These are phyloP conservation scores for Harpagus bidentatus DNA, from an alignment of 2,113 vertebrate genomes.

Conservation along the genomic window DNA sequence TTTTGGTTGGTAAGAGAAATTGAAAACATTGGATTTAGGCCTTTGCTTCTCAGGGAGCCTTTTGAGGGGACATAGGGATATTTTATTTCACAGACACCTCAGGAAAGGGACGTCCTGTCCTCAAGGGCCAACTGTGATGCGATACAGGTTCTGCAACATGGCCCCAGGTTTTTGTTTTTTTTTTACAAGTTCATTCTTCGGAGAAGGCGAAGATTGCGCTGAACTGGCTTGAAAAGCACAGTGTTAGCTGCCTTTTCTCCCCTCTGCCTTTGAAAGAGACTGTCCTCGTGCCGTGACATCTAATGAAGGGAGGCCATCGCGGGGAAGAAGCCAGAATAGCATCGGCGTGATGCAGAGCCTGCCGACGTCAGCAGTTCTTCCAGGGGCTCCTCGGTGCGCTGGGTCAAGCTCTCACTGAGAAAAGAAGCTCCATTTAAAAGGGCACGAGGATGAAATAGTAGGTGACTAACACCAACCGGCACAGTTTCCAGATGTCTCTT, in stretches of 20 bases:
- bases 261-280: constrained; percentile 21
- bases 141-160: background rate
- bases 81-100: background rate
- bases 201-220: background rate
- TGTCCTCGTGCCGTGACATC: constrained; percentile 23
- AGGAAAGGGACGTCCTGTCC: background rate
- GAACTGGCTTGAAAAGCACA: background rate
- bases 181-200: background rate
- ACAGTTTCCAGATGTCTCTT: background rate
- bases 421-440: background rate
- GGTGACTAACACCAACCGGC: background rate
- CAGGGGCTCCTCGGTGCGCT: background rate
- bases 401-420: constrained; percentile 30
- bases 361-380: background rate
- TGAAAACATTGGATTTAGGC: background rate
- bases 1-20: background rate
- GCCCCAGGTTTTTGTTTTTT: background rate
- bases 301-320: background rate
- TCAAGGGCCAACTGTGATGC: background rate
- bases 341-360: background rate
- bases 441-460: constrained; percentile 10
- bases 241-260: background rate
- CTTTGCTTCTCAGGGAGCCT: background rate
- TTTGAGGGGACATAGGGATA: background rate
- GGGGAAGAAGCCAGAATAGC: constrained; percentile 38